Evolutionary conservation across 2,888 invertebrate species (phyloP), one percentile per base, ranked within the genome.

Genomic region (Eucera pruinosa): DNA sequence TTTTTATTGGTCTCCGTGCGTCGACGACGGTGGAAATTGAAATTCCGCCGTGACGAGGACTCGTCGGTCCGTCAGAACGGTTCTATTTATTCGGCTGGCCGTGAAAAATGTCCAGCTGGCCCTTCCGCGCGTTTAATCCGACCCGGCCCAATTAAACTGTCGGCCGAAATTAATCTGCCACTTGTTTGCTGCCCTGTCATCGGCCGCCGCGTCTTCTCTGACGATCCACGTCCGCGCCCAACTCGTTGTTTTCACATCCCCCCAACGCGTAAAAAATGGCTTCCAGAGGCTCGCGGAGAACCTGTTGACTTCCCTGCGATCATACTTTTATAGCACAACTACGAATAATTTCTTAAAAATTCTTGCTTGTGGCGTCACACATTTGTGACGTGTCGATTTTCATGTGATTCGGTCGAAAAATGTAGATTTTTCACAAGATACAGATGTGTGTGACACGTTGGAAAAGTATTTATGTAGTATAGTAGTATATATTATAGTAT

Each of bases 111-210:
- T 81, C 78, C 71, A 68, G 71, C 80, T 72, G 77, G 62, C 55
- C 74, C 80, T 78, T 74, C 80, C 82, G 52, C 76, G 70, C 75
- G 77, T 82, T 84, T 84, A 77, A 80, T 82, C 84, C 76, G 55
- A 58, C 61, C 62, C 58, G 52, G 61, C 74, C 78, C 84, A 82
- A 84, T 84, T 82, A 84, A 84, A 84, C 82, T 82, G 84, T 84
- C 82, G 66, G 62, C 64, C 75, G 74, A 82, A 81, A 84, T 84
- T 82, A 84, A 84, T 84, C 84, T 84, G 72, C 84, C 84, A 84
- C 84, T 84, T 84, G 84, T 84, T 84, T 79, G 84, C 78, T 76
- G 69, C 48, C 55, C 76, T 65, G 82, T 82, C 80, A 60, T 67
- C 71, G 75, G n/a, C 25, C 47, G 50, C 43, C 73, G 39, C 81